These are phyloP conservation scores for Leptinotarsa tumamoca DNA, from an alignment of 2,888 invertebrate genomes.

Conservation along the genomic window DNA sequence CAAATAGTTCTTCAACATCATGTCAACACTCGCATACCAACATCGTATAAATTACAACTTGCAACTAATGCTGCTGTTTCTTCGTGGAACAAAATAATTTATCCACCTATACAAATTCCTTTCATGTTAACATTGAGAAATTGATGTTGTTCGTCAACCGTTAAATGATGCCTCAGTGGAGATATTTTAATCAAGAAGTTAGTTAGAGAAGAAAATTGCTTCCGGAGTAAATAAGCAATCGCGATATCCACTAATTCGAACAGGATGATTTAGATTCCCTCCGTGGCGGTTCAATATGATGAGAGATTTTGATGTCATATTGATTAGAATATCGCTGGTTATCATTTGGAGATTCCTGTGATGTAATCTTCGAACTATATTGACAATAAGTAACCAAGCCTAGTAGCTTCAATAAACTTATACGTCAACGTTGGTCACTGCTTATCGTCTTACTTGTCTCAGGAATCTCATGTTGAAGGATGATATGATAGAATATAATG, in stretches of 20 bases:
- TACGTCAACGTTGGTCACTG: too few species aligned
- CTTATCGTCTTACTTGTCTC: too few species aligned
- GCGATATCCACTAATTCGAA: background rate
- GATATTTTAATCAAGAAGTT: constrained; percentile 25
- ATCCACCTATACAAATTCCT: constrained; percentile 15
- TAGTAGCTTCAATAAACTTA: too few species aligned
- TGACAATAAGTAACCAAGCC: too few species aligned
- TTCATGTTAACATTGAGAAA: constrained; percentile 6
- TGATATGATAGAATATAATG: too few species aligned
- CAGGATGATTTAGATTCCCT: background rate
- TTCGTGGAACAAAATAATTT: background rate
- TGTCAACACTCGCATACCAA: background rate
- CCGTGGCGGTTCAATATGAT: background rate
- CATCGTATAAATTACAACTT: constrained; percentile 1
- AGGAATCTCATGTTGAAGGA: too few species aligned
- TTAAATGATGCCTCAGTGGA: constrained; percentile 16
- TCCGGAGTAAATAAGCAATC: background rate
- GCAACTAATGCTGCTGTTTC: background rate
- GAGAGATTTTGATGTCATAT: background rate
- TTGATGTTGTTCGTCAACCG: constrained; percentile 23
- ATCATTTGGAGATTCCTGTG: too few species aligned
- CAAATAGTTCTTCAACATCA: background rate
- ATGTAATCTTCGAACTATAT: too few species aligned
- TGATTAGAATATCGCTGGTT: too few species aligned
- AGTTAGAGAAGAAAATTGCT: constrained; percentile 21